Percentiles rank a stretch among this genome's conserved stretches.
phyloP scores from a whole-genome alignment of 2,797 vertebrate genomes.

The Sarcophilus harrisii region DNA sequence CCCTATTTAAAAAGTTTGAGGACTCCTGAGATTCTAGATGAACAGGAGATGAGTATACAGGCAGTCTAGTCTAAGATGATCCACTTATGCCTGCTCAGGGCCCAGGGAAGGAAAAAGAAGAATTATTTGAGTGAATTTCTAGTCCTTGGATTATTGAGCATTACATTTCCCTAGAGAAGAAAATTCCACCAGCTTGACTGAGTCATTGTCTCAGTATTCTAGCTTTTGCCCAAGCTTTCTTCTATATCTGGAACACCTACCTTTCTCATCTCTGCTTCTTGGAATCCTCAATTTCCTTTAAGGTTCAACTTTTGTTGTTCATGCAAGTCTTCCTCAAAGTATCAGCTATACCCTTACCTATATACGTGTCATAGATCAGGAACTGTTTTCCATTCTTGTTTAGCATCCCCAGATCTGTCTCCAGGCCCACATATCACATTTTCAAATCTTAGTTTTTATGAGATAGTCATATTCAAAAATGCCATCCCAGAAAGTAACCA shows the following conservation, averaged over 20 bases:
- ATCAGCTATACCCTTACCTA: neutral
- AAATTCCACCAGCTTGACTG: neutral
- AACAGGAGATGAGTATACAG: neutral
- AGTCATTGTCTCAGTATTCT: neutral
- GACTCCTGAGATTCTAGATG: neutral
- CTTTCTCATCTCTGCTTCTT: neutral
- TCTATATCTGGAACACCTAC: neutral
- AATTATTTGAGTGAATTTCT: neutral
- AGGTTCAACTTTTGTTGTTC: neutral
- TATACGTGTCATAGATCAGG: neutral
- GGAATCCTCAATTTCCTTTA: neutral
- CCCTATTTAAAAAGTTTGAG: too few species aligned
- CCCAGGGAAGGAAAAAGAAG: neutral
- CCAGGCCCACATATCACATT: neutral
- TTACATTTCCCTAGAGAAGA: neutral
- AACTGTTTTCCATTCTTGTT: neutral
- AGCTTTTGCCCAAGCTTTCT: neutral
- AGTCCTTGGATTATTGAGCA: neutral
- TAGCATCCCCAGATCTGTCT: neutral
- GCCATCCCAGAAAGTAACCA: neutral
- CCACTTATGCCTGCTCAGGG: neutral
- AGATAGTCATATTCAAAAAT: neutral
- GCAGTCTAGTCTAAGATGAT: neutral
- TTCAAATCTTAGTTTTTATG: neutral
- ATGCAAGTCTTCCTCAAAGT: neutral